Base-by-base conservation (phyloP, 1,140 invertebrate species). In the Leptonema lineaticorne region DNA sequence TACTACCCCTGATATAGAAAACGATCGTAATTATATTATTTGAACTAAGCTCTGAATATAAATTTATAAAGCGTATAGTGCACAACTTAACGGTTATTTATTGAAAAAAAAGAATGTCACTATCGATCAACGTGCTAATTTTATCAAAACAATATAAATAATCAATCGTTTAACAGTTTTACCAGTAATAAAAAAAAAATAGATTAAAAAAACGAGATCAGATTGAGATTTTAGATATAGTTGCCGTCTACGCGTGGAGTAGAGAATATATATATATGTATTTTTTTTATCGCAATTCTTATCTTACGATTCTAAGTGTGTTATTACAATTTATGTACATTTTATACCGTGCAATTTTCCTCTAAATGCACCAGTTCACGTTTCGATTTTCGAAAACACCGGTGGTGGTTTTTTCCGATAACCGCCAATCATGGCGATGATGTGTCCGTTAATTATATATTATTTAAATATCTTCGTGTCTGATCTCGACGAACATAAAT, bases 381-480 rank as follows among this genome's bases (percentile, higher is more conserved):
- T 41, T 41, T 41, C 9, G 37, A 53, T 11, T 53, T 53, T 53
- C 48, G 48, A 20, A n/a, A 53, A 53, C 18, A 26, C 18, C 28
- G 58, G 58, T 28, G 62, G 46, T 64, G 16, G 62, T 29, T 33
- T 33, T 16, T 22, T 26, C 33, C 33, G 18, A 62, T 24, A n/a
- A 62, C 29, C 33, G 57, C 57, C 24, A 45, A 62, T 45, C 26
- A 20, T 33, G 59, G 33, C 27, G 62, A 64, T 64, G 33, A 64
- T 64, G 33, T 53, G 62, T 50, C 46, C 16, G 59, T 16, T 64
- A 64, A 64, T 64, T 64, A 41, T 64, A 64, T 64, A 64, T 64
- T 37, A 64, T 64, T 53, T 64, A 26, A 64, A 64, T 64, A 50
- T 41, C 27, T 64, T 50, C 62, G 62, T 64, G 62, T 64, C 27